Percentiles rank a stretch among this genome's conserved stretches.
phyloP scores from a whole-genome alignment of 2,888 invertebrate species.

The Linnaemya tessellans region DNA sequence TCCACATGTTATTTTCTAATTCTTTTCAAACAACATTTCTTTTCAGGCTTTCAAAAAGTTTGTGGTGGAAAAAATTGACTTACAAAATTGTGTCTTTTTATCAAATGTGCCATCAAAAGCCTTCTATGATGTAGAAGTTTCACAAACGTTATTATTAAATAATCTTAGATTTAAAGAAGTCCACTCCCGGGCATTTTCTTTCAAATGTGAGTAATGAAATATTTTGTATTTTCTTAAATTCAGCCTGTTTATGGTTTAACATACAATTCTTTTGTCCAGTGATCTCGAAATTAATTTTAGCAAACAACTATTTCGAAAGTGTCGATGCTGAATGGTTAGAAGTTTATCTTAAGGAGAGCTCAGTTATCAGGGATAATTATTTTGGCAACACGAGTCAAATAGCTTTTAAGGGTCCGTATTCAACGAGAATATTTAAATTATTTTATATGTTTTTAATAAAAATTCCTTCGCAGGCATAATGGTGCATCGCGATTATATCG shows the following conservation, averaged over 20 bases:
- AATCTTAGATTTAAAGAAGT: slow-evolving; percentile 87
- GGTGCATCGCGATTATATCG: slow-evolving; percentile 79
- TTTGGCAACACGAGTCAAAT: slow-evolving; percentile 81
- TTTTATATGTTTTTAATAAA: background rate
- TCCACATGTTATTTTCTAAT: background rate
- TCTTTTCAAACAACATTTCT: background rate
- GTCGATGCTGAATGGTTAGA: slow-evolving; percentile 82
- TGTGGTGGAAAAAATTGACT: slow-evolving; percentile 86
- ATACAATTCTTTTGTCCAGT: slow-evolving; percentile 73
- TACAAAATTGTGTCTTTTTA: slow-evolving; percentile 86
- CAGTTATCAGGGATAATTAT: slow-evolving; percentile 79
- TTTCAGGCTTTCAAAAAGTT: slow-evolving; percentile 90
- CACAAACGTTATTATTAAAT: slow-evolving; percentile 87
- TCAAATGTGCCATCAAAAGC: slow-evolving; percentile 87
- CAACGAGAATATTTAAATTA: background rate
- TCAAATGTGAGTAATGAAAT: slow-evolving; percentile 78
- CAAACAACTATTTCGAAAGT: slow-evolving; percentile 79
- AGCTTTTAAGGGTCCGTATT: slow-evolving; percentile 78
- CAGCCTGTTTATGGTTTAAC: no score
- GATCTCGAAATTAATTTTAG: slow-evolving; percentile 79
- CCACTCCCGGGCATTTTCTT: slow-evolving; percentile 88
- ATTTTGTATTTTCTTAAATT: background rate
- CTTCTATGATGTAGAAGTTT: slow-evolving; percentile 89
- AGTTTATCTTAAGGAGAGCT: slow-evolving; percentile 79
- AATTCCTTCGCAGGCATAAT: slow-evolving; percentile 74